Conservation (phyloP, 1,140 invertebrate genomes). For the Megalopta genalis region DNA sequence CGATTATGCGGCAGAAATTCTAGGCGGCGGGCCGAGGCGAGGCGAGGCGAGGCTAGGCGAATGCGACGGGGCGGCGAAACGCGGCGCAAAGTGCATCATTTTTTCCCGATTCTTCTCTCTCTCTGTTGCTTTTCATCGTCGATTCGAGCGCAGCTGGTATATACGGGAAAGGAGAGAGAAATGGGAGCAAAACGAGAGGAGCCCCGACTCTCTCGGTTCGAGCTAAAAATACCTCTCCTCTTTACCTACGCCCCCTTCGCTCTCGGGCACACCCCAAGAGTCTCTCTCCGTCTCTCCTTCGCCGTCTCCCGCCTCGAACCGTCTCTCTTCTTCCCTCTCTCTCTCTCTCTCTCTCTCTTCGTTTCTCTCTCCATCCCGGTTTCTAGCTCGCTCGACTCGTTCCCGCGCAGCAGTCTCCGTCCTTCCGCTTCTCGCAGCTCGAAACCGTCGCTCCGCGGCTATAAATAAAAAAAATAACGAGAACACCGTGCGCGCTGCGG, state of each 20-base stretch:
- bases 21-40: too few species aligned
- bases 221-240: constrained; percentile 57
- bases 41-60: not conserved
- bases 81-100: constrained; percentile 29
- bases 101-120: constrained; percentile 46
- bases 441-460: constrained; percentile 49
- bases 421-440: constrained; percentile 41
- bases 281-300: constrained; percentile 24
- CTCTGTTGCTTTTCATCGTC: constrained; percentile 55
- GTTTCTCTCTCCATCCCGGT: not conserved
- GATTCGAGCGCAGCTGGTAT: constrained; percentile 52
- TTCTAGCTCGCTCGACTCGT: constrained; percentile 14
- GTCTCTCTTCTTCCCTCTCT: constrained; percentile 6
- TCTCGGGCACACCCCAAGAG: constrained; percentile 26
- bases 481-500: constrained; percentile 46
- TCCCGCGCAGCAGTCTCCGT: constrained; percentile 5
- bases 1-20: too few species aligned
- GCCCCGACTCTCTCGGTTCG: constrained; percentile 44
- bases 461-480: constrained; percentile 63
- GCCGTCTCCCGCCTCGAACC: not conserved
- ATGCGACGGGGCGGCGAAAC: not conserved
- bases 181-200: constrained; percentile 58
- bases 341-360: constrained; percentile 3
- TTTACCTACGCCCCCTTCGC: constrained; percentile 35
- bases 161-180: constrained; percentile 49